Conservation (phyloP, 2,113 vertebrate genomes). For the Gymnarchus niloticus region DNA sequence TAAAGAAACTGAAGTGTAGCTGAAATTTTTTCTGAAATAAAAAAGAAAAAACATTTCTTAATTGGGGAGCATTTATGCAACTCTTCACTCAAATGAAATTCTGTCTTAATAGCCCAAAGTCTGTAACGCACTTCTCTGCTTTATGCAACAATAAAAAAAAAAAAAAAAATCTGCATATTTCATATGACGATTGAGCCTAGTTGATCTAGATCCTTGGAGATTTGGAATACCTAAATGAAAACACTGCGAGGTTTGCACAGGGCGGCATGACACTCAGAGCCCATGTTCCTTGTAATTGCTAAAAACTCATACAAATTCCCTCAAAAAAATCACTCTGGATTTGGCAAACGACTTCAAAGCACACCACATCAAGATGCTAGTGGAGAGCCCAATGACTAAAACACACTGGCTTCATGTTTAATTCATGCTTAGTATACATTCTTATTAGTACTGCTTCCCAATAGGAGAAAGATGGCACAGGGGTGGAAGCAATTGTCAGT, state of each 20-base stretch:
- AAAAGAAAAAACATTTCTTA: constrained; percentile 11
- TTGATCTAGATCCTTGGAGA: constrained; percentile 35
- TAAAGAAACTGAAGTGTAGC: not conserved
- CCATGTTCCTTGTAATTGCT: constrained; percentile 44
- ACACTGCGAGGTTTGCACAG: constrained; percentile 34
- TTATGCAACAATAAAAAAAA: constrained; percentile 28
- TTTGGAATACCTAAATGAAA: constrained; percentile 39
- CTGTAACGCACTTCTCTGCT: constrained; percentile 18
- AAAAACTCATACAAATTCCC: constrained; percentile 42
- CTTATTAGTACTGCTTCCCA: constrained; percentile 41
- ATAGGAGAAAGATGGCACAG: constrained; percentile 34
- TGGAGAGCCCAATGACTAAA: constrained; percentile 37
- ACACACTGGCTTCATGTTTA: constrained; percentile 47
- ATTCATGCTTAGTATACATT: constrained; percentile 46
- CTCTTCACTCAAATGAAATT: constrained; percentile 30
- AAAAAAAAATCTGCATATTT: constrained; percentile 35
- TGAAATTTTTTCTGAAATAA: not conserved
- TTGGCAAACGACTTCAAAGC: constrained; percentile 34
- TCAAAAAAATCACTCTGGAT: constrained; percentile 36
- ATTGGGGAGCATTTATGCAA: constrained; percentile 17
- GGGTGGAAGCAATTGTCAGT: not conserved
- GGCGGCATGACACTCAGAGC: constrained; percentile 12
- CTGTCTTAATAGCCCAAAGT: constrained; percentile 22
- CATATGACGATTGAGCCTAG: constrained; percentile 31
- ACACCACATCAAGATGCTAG: constrained; percentile 34